phyloP scores from a whole-genome alignment of 2,113 vertebrate genomes.

The Microcebus tavaratra region DNA sequence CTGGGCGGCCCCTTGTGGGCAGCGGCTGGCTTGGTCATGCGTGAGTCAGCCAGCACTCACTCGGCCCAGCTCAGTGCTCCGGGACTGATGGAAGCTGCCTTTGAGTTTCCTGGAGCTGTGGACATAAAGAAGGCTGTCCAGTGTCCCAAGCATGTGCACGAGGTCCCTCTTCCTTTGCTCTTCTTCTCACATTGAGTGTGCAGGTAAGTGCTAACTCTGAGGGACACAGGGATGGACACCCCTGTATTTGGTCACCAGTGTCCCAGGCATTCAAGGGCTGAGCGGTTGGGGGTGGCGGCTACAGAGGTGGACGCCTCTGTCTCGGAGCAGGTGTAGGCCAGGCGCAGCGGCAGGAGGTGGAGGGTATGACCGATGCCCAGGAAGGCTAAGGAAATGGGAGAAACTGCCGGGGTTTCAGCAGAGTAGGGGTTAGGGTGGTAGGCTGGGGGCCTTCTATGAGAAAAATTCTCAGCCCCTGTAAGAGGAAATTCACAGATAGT shows the following conservation, averaged over 20 bases:
- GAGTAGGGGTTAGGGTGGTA: not conserved
- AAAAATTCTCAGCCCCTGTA: not conserved
- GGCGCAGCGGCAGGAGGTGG: not conserved
- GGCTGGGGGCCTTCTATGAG: not conserved
- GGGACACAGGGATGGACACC: accelerated
- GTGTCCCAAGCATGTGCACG: too few species aligned
- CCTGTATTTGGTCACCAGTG: not conserved
- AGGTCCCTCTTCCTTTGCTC: too few species aligned
- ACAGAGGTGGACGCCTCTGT: not conserved
- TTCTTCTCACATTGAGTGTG: not conserved
- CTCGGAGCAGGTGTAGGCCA: accelerated
- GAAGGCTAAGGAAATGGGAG: not conserved
- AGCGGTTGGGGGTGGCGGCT: accelerated
- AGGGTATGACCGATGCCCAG: not conserved
- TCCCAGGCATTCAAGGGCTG: not conserved
- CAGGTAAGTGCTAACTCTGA: not conserved
- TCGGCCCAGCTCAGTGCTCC: not conserved
- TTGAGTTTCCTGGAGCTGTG: accelerated
- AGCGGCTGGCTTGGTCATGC: accelerated
- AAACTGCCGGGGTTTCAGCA: not conserved
- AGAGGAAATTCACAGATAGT: not conserved
- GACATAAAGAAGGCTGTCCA: not conserved
- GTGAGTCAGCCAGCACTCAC: not conserved
- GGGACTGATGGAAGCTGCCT: accelerated
- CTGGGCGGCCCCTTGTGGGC: not conserved